phyloP scores from a whole-genome alignment of 2,888 invertebrate species.

The Herminia tarsipennalis region DNA sequence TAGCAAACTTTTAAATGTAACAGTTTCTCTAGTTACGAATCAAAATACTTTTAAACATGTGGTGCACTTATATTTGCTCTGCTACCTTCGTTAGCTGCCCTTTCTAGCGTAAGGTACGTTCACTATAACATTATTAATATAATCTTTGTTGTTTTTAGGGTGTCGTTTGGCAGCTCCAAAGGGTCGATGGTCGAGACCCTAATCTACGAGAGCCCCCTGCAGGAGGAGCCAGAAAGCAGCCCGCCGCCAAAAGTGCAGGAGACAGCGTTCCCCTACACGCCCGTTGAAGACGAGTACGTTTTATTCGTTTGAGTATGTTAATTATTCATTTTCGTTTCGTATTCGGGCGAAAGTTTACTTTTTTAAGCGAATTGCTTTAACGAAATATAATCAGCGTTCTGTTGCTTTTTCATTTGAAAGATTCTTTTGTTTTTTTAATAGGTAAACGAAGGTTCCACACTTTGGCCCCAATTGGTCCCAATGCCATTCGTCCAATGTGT shows the following conservation, averaged over 20 bases:
- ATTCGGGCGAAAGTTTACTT: slow-evolving; percentile 42
- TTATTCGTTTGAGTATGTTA: slow-evolving; percentile 73
- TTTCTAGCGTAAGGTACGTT: too few relatives aligned
- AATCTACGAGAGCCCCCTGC: slow-evolving; percentile 94
- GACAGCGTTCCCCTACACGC: slow-evolving; percentile 78
- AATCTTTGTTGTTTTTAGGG: slow-evolving; percentile 84
- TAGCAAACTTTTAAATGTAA: too few relatives aligned
- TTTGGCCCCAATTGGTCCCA: too few relatives aligned
- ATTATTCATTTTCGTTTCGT: slow-evolving; percentile 61
- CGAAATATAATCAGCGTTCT: neutral
- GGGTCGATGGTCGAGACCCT: slow-evolving; percentile 98
- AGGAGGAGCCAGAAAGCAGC: slow-evolving; percentile 91
- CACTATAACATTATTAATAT: neutral
- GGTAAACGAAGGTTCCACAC: too few relatives aligned
- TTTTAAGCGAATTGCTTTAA: slow-evolving; percentile 18
- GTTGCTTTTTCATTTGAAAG: slow-evolving; percentile 7
- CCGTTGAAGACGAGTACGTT: slow-evolving; percentile 86
- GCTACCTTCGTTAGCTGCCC: too few relatives aligned
- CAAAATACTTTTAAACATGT: too few relatives aligned
- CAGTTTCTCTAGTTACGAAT: too few relatives aligned
- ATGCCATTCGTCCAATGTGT: too few relatives aligned
- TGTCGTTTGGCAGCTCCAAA: slow-evolving; percentile 97
- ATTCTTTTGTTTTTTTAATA: too few relatives aligned
- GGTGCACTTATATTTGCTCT: too few relatives aligned
- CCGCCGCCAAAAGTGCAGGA: slow-evolving; percentile 82